These are phyloP conservation scores for Orchesella cincta DNA, from an alignment of 1,140 invertebrate species.

Conservation along the genomic window DNA sequence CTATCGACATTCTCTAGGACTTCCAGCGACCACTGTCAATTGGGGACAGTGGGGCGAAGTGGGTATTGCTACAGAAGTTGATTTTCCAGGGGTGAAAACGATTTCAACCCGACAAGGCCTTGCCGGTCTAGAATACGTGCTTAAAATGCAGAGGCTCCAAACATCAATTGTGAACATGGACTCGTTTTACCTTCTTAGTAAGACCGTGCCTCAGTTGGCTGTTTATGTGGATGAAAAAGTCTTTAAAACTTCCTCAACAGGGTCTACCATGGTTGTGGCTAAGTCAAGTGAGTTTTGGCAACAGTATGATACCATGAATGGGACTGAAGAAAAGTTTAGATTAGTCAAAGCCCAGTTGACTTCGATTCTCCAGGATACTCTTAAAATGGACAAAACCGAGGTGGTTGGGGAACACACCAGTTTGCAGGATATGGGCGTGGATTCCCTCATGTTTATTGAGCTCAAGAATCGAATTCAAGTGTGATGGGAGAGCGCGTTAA, in stretches of 20 bases:
- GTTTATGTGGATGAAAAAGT: not conserved
- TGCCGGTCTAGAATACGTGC: not conserved
- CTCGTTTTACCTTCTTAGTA: not conserved
- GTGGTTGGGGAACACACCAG: not conserved
- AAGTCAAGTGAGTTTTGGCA: constrained; percentile 18
- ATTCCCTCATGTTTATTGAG: constrained; percentile 7
- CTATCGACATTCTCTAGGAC: not conserved
- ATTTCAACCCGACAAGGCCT: not conserved
- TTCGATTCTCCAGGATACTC: not conserved
- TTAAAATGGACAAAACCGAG: constrained; percentile 3
- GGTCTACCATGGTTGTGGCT: not conserved
- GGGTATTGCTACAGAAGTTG: constrained; percentile 5
- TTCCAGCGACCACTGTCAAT: constrained; percentile 1
- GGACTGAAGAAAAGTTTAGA: not conserved
- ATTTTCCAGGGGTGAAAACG: not conserved
- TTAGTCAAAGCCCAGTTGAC: not conserved
- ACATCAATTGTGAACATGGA: not conserved
- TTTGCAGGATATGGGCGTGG: constrained; percentile 5
- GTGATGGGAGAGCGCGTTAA: not conserved
- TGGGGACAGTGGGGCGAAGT: constrained; percentile 19
- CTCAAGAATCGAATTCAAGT: constrained; percentile 10
- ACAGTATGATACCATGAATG: not conserved
- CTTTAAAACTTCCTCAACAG: no score
- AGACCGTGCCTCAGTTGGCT: not conserved
- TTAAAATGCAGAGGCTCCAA: not conserved